Conservation (phyloP, 2,797 vertebrate genomes). For the Malacoctenus gilli region DNA sequence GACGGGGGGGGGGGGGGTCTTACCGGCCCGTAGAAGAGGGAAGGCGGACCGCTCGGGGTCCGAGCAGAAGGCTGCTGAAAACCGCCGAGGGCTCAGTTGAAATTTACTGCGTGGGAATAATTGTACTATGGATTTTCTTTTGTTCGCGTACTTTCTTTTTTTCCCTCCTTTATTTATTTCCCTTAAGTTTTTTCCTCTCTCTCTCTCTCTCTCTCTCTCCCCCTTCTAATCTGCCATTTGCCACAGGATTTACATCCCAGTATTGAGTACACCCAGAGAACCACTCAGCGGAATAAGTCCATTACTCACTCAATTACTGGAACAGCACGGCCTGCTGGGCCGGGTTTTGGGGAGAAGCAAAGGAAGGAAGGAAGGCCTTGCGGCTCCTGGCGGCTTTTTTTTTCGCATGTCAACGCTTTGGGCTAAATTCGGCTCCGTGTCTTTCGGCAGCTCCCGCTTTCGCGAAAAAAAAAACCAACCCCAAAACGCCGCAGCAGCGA, state of each 20-base stretch:
- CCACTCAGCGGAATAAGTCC: slow-evolving; percentile 83
- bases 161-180: slow-evolving; percentile 63
- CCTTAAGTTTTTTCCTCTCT: slow-evolving; percentile 31
- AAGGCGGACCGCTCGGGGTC: no score
- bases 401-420: slow-evolving; percentile 65
- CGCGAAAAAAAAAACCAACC: no score
- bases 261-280: slow-evolving; percentile 77
- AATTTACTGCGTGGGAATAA: slow-evolving; percentile 64
- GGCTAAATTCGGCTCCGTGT: slow-evolving; percentile 59
- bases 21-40: no score
- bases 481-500: no score
- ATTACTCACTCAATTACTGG: slow-evolving; percentile 83
- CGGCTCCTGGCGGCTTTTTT: slow-evolving; percentile 67
- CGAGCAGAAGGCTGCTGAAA: slow-evolving; percentile 31
- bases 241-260: slow-evolving; percentile 78
- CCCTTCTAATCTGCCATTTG: slow-evolving; percentile 70
- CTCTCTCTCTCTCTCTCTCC: background rate
- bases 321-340: slow-evolving; percentile 76
- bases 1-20: no score
- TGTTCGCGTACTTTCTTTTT: slow-evolving; percentile 48
- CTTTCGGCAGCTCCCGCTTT: slow-evolving; percentile 46
- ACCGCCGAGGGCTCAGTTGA: slow-evolving; percentile 23
- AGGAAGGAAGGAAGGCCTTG: slow-evolving; percentile 70
- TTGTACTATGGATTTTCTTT: slow-evolving; percentile 66
- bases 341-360: slow-evolving; percentile 62